Conservation (phyloP, 1,140 invertebrate species). For the Riptortus pedestris region DNA sequence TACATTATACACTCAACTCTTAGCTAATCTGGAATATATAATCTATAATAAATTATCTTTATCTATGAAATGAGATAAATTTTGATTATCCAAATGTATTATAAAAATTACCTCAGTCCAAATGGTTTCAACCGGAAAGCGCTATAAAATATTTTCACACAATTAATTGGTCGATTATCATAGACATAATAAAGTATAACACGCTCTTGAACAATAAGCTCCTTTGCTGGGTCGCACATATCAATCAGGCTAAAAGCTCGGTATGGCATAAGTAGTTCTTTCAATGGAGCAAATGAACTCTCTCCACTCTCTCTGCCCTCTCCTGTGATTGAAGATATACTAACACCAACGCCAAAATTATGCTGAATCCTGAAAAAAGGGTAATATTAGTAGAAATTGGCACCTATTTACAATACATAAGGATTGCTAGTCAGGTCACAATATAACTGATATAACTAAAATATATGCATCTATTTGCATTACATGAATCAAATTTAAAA, state of each 20-base stretch:
- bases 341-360: constrained; percentile 82
- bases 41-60: too few relatives aligned
- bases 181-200: constrained; percentile 95
- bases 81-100: too few relatives aligned
- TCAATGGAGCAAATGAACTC: constrained; percentile 76
- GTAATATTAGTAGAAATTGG: background rate
- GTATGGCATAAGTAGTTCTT: constrained; percentile 79
- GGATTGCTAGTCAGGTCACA: background rate
- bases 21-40: too few relatives aligned
- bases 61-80: too few relatives aligned
- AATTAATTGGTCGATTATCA: constrained; percentile 89
- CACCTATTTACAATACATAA: background rate
- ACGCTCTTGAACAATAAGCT: constrained; percentile 78
- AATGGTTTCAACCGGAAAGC: constrained; percentile 71
- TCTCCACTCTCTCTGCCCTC: constrained; percentile 80
- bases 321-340: constrained; percentile 77
- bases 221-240: constrained; percentile 90
- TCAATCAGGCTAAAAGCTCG: constrained; percentile 90
- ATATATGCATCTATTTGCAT: too few relatives aligned
- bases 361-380: constrained; percentile 52
- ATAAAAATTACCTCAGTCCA: constrained; percentile 58
- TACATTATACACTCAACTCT: too few relatives aligned
- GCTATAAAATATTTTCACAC: constrained; percentile 93
- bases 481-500: background rate
- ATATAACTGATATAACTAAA: background rate